These are phyloP conservation scores for Lepidurus packardi DNA, from an alignment of 1,140 invertebrate genomes.

Conservation along the genomic window DNA sequence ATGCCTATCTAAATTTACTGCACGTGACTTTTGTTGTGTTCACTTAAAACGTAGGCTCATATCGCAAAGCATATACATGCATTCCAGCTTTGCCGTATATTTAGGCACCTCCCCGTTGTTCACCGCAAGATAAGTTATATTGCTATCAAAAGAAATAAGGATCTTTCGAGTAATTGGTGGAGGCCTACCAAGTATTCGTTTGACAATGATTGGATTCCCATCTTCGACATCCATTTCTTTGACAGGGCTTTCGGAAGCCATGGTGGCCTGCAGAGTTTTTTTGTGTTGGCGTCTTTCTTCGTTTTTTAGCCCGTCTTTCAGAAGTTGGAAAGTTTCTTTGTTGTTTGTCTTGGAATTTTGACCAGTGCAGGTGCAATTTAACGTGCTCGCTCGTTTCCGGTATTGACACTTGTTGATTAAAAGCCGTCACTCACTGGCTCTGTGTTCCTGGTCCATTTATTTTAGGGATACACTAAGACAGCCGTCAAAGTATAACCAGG, in stretches of 20 bases:
- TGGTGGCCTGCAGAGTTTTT: neutral
- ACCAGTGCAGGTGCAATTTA: neutral
- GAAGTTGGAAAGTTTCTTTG: neutral
- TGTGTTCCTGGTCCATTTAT: neutral
- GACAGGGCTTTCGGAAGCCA: neutral
- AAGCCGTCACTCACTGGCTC: neutral
- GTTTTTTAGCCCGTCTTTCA: neutral
- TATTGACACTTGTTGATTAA: constrained; percentile 20
- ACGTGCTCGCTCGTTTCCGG: neutral
- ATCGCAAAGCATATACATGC: no score
- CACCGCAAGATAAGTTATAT: no score
- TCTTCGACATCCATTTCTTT: neutral
- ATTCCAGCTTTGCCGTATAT: no score
- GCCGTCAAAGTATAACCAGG: no score
- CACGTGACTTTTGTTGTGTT: no score
- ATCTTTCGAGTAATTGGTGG: neutral
- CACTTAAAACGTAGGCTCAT: no score
- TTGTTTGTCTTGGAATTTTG: neutral
- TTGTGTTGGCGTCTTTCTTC: neutral
- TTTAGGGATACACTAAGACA: neutral
- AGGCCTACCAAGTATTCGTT: neutral
- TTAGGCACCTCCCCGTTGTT: no score
- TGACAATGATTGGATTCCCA: neutral
- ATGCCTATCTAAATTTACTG: no score
- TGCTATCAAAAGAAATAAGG: neutral